phyloP scores from a whole-genome alignment of 2,113 vertebrate species.

The Amphiprion ocellaris region DNA sequence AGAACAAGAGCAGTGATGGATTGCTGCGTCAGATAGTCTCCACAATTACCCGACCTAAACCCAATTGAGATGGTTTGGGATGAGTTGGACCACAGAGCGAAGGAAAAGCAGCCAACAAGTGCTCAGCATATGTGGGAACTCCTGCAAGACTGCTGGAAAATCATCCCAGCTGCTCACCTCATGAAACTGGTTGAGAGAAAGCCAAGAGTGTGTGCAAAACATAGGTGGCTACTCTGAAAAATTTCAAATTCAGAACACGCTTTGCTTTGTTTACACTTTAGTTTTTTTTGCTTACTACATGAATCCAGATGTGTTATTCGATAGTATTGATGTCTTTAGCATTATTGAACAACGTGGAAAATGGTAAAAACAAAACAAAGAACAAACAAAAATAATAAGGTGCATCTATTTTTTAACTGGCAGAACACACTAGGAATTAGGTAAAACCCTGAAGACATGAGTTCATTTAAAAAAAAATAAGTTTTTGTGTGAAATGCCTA shows the following conservation, averaged over 20 bases:
- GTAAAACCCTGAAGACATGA: no score
- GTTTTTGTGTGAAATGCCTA: no score
- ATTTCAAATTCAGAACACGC: background rate
- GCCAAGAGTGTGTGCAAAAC: background rate
- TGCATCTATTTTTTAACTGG: no score
- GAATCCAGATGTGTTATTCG: background rate
- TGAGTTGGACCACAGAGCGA: background rate
- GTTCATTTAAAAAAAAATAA: no score
- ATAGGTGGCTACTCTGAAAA: background rate
- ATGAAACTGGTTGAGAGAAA: background rate
- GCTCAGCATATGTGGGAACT: constrained; percentile 24
- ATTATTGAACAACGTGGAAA: no score
- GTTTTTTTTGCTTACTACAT: background rate
- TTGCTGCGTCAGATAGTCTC: no score
- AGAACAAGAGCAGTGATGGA: background rate
- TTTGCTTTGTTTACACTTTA: constrained; percentile 3
- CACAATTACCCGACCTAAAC: constrained; percentile 14
- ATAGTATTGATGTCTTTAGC: background rate
- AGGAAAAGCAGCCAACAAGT: constrained; percentile 15
- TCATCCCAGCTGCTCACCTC: constrained; percentile 2
- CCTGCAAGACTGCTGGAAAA: constrained; percentile 3
- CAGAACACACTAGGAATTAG: no score
- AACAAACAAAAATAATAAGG: no score
- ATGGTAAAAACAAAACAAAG: no score
- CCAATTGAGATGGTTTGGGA: background rate